Base-by-base conservation (phyloP, 2,888 invertebrate genomes). In the Smittia sp. region DNA sequence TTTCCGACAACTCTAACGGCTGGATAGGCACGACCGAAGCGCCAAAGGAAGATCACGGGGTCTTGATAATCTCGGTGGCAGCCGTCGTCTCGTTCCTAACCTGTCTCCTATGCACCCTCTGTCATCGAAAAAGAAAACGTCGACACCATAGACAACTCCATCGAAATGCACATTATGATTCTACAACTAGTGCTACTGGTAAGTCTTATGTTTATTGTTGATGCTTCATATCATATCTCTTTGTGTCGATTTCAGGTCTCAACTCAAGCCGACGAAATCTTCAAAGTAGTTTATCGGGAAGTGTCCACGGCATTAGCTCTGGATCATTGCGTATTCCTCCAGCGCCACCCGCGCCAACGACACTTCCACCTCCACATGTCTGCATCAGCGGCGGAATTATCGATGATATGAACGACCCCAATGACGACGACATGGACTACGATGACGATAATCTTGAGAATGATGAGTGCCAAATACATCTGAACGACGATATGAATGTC, bases 41-140 rank as follows among this genome's bases (percentile, higher is more conserved):
- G 78, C 81, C 81, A 78, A 80, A 80, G 81, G 83, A 81, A 81
- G 83, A 82, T 80, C 81, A 81, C 81, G 83, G 80, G 80, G 81
- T 81, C 80, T 80, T 83, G 79, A 83, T 83, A 79, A 82, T 82
- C 79, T 81, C 80, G 80, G 80, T 80, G 79, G 81, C 81, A 79
- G 79, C 80, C 83, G 82, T 80, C 81, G 82, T 78, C 81, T 83
- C 80, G 82, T 82, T 80, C 83, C 83, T 83, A 83, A 83, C 81
- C 79, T 83, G 82, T 83, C 83, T 83, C 83, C 83, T 83, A 81
- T 83, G 83, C 83, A 83, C 81, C 81, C 82, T 83, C 77, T 83
- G 80, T 82, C 83, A 82, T 81, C 82, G 82, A 82, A 82, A 81
- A 83, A 82, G 81, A 83, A 83, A 81, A 79, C 83, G 83, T 76